These are phyloP conservation scores for Salvator merianae DNA, from an alignment of 2,113 vertebrate genomes.

Conservation along the genomic window DNA sequence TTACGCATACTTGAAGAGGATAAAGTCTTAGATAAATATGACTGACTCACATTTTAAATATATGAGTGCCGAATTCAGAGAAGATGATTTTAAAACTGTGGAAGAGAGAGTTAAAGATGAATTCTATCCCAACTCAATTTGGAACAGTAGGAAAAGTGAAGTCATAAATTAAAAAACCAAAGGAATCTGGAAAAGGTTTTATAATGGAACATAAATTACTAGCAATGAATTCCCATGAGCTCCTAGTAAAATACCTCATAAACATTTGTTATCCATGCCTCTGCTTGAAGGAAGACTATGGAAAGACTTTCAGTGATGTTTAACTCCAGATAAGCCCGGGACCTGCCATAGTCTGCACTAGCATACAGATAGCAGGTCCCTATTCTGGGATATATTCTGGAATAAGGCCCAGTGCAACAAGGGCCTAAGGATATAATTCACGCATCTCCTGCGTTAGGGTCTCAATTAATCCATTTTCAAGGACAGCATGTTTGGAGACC, in stretches of 20 bases:
- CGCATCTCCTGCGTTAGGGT: background rate
- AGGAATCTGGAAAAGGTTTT: constrained; percentile 29
- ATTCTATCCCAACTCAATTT: constrained; percentile 36
- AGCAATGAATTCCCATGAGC: constrained; percentile 24
- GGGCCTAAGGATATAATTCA: background rate
- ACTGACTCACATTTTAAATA: constrained; percentile 17
- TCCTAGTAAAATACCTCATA: constrained; percentile 36
- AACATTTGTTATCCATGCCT: constrained; percentile 4
- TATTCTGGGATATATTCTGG: background rate
- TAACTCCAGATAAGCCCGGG: background rate
- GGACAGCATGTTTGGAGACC: background rate
- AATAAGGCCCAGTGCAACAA: background rate
- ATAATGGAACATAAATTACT: constrained; percentile 45
- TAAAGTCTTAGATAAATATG: background rate
- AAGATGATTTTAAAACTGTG: constrained; percentile 15
- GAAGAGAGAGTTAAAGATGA: constrained; percentile 3
- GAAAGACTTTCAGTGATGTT: background rate
- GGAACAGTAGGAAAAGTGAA: constrained; percentile 30
- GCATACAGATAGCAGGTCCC: too few relatives aligned
- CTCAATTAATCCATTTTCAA: background rate
- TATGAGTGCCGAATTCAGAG: constrained; percentile 12
- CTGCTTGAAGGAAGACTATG: background rate
- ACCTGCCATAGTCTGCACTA: too few relatives aligned
- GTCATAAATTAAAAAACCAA: constrained; percentile 52
- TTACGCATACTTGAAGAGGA: background rate